Evolutionary conservation across 2,797 vertebrate species (phyloP).

Genomic region (Gambelia wislizenii): DNA sequence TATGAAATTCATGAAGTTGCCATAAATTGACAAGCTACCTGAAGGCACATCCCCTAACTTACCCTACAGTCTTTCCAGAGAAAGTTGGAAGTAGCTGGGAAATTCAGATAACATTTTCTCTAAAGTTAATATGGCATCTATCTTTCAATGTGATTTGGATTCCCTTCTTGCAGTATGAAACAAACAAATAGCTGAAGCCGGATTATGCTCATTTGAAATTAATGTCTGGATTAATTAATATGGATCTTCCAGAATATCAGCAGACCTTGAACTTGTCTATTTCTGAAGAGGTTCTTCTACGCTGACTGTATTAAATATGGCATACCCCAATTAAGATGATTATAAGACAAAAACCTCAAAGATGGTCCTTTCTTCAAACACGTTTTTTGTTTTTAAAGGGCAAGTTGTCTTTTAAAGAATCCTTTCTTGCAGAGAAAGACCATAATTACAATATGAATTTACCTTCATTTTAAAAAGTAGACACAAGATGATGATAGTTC

Average conservation of each 20-base stretch:
- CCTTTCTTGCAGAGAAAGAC: not conserved
- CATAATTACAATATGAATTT: not conserved
- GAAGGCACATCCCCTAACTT: too few relatives aligned
- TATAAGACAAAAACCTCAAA: not conserved
- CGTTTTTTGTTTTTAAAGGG: not conserved
- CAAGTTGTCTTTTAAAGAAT: not conserved
- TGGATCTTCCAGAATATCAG: not conserved
- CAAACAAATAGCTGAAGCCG: not conserved
- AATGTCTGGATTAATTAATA: slow-evolving; percentile 3
- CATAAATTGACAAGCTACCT: too few relatives aligned
- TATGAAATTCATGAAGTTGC: too few relatives aligned
- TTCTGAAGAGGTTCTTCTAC: not conserved
- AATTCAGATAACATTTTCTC: not conserved
- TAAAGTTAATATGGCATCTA: not conserved
- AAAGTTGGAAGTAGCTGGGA: not conserved
- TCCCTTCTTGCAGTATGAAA: not conserved
- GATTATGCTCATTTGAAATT: not conserved
- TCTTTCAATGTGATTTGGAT: not conserved
- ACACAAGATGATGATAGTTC: too few relatives aligned
- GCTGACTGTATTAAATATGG: not conserved
- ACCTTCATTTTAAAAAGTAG: not conserved
- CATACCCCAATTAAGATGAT: not conserved
- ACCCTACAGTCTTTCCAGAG: not conserved
- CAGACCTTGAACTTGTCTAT: slow-evolving; percentile 1
- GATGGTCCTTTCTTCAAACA: not conserved